These are phyloP conservation scores for Tachysurus fulvidraco DNA, from an alignment of 2,113 vertebrate genomes.

Conservation along the genomic window DNA sequence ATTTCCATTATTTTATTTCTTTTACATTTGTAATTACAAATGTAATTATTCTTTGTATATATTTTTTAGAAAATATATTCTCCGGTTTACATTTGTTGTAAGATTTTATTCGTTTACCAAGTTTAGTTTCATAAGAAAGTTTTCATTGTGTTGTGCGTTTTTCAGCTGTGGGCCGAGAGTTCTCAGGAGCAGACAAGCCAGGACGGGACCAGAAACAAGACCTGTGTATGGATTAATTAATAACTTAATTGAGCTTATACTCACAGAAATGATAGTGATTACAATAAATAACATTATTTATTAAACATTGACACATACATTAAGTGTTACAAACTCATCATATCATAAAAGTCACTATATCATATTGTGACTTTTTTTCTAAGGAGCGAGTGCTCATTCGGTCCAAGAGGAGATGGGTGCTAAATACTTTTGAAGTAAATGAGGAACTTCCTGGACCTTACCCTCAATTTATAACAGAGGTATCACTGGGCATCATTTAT, in stretches of 20 bases:
- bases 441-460: slow-evolving; percentile 76
- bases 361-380: too few species aligned
- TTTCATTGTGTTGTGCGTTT: neutral
- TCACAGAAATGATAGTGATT: neutral
- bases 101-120: neutral
- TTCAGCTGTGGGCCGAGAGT: neutral
- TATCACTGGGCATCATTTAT: neutral
- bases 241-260: neutral
- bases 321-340: too few species aligned
- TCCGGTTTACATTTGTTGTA: too few species aligned
- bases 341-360: too few species aligned
- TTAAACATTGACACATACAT: too few species aligned
- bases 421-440: slow-evolving; percentile 76
- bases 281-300: too few species aligned
- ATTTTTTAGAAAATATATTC: too few species aligned
- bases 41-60: too few species aligned
- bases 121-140: neutral
- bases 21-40: too few species aligned
- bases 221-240: neutral
- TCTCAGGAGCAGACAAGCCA: neutral
- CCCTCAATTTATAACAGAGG: slow-evolving; percentile 69
- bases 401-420: slow-evolving; percentile 79
- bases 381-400: slow-evolving; percentile 66
- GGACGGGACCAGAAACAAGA: neutral
- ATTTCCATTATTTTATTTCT: too few species aligned